Evolutionary conservation across 2,797 vertebrate genomes (phyloP), one percentile per base, ranked within the genome.

Genomic region (Hozukius guyotensis): DNA sequence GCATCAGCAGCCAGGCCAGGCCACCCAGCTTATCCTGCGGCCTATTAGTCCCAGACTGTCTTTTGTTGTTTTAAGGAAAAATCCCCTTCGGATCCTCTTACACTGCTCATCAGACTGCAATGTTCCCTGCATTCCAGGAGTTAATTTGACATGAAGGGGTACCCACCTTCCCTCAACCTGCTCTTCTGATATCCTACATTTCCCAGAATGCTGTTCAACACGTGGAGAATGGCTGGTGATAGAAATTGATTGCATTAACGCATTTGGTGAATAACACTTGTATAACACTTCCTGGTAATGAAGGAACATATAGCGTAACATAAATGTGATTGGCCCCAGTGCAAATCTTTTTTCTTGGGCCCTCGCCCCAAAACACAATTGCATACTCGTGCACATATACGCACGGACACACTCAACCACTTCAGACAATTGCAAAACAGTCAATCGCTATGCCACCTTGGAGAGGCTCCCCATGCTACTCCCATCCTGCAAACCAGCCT

Each of bases 21-120:
- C 88, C 87, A 93, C 90, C 91, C 89, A 88, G 78, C 27, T 46
- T 68, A 89, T 69, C 62, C 82, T 84, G 80, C 56, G 63, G 77
- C 74, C 82, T 55, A 8, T 69, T 75, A 73, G 75, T 85, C 85
- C 74, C 83, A 86, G 87, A 87, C 87, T 77, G 82, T 68, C 78
- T 77, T 66, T 78, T 91, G 88, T 86, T 91, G 80, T 84, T 91
- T 73, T 83, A 83, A 71, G 78, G 24, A 11, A 72, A 82, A 72
- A 67, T 59, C 34, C 68, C 60, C 78, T 61, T 77, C 20, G 57
- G 67, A 63, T 87, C 6, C 25, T 83, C 29, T 78, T 56, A 75
- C 72, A 8, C 70, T 70, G 49, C 72, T 88, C 84, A 88, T 90
- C 88, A 72, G 81, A 82, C 84, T 87, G 76, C 53, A 59, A 83